Conservation (phyloP, 2,113 vertebrate genomes). For the Chunga burmeisteri region DNA sequence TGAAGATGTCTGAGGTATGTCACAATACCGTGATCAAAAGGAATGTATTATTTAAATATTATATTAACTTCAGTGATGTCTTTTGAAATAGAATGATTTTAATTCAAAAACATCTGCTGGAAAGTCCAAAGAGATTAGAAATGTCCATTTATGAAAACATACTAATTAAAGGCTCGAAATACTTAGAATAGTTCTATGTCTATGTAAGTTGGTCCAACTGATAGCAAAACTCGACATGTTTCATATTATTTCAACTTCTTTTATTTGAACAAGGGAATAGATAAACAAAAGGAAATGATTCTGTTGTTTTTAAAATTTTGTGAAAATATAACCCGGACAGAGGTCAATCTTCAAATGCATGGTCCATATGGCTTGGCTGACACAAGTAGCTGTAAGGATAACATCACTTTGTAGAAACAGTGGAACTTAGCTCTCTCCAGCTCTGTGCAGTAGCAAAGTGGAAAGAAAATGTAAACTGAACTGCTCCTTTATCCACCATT, state of each 20-base stretch:
- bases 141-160: constrained; percentile 64
- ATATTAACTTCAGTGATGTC: constrained; percentile 64
- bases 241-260: constrained; percentile 68
- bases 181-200: constrained; percentile 67
- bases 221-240: constrained; percentile 62
- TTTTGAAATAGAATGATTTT: constrained; percentile 71
- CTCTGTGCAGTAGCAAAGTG: constrained; percentile 30
- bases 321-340: constrained; percentile 44
- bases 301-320: constrained; percentile 48
- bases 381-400: constrained; percentile 53
- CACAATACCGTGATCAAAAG: constrained; percentile 74
- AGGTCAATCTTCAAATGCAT: constrained; percentile 44
- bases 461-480: constrained; percentile 39
- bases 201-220: constrained; percentile 61
- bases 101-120: constrained; percentile 72
- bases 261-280: constrained; percentile 58
- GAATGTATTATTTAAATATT: constrained; percentile 67
- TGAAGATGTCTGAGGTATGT: constrained; percentile 76
- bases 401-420: constrained; percentile 8
- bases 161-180: constrained; percentile 71
- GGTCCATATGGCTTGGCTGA: constrained; percentile 38
- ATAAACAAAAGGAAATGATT: constrained; percentile 59
- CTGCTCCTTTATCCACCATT: constrained; percentile 5
- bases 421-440: not conserved
- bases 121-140: constrained; percentile 68